phyloP scores from a whole-genome alignment of 1,140 invertebrate genomes.

The Leptinotarsa lineolata region DNA sequence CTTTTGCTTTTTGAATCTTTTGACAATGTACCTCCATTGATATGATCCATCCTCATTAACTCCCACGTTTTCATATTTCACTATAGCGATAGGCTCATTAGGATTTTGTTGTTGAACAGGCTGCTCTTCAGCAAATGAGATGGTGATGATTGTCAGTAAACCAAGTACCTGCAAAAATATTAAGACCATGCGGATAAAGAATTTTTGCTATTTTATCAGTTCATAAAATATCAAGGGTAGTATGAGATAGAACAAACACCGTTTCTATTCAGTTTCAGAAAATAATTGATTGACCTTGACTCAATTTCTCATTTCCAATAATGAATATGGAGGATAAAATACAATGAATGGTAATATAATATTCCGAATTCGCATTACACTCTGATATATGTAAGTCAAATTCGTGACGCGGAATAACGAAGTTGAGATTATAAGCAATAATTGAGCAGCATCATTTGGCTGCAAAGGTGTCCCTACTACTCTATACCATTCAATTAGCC shows the following conservation, averaged over 20 bases:
- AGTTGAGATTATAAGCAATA: too few species aligned
- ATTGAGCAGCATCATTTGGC: too few species aligned
- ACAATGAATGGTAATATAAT: not conserved
- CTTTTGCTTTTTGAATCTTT: too few species aligned
- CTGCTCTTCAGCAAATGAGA: not conserved
- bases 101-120: not conserved
- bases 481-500: too few species aligned
- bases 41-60: conserved; percentile 37
- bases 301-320: not conserved
- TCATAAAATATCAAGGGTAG: not conserved
- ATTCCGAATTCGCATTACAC: too few species aligned
- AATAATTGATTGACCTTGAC: too few species aligned
- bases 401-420: too few species aligned
- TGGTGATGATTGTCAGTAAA: not conserved
- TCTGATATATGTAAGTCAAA: too few species aligned
- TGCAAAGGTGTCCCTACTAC: too few species aligned
- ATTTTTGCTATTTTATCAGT: not conserved
- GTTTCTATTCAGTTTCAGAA: too few species aligned
- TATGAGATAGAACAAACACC: not conserved
- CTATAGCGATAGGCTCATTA: conserved; percentile 29
- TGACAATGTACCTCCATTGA: conserved; percentile 32
- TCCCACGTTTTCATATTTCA: conserved; percentile 35
- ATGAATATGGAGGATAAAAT: not conserved
- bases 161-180: not conserved
- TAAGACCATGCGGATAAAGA: not conserved